A percentile compares a stretch with the other conserved stretches of the same genome.
Evolutionary conservation across 2,113 vertebrate genomes (phyloP).

Genomic region (Rhombomys opimus): DNA sequence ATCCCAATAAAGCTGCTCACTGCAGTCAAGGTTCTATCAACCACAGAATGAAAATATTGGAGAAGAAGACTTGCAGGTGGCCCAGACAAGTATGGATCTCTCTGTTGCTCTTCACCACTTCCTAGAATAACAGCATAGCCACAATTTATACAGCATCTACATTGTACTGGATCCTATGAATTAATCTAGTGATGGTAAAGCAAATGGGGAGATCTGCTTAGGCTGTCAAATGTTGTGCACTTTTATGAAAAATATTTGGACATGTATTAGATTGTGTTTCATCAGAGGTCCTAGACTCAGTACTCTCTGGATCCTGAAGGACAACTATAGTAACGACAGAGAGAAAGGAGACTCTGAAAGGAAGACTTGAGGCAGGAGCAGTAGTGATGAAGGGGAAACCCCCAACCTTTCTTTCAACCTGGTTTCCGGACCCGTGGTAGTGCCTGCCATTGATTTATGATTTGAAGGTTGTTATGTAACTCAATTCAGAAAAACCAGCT

Average conservation of each 20-base stretch:
- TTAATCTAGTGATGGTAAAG: not conserved
- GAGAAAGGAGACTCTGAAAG: not conserved
- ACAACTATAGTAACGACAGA: not conserved
- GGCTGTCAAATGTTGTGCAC: not conserved
- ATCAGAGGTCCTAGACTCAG: not conserved
- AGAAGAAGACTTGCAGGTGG: not conserved
- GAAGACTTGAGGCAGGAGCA: not conserved
- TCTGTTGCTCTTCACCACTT: not conserved
- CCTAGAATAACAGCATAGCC: not conserved
- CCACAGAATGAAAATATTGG: not conserved
- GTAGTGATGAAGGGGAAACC: not conserved
- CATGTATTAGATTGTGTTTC: not conserved
- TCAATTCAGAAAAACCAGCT: not conserved
- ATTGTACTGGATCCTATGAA: not conserved
- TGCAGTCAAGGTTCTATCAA: not conserved
- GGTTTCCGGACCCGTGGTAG: not conserved
- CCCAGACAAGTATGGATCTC: not conserved
- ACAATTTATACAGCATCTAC: not conserved
- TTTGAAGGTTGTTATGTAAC: not conserved
- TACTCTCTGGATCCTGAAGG: not conserved
- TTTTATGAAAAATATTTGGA: not conserved
- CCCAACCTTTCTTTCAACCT: not conserved
- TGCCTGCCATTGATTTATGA: not conserved
- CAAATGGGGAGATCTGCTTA: not conserved
- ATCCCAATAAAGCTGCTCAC: fast-evolving